phyloP scores from a whole-genome alignment of 1,140 invertebrate genomes.

The Mya arenaria region DNA sequence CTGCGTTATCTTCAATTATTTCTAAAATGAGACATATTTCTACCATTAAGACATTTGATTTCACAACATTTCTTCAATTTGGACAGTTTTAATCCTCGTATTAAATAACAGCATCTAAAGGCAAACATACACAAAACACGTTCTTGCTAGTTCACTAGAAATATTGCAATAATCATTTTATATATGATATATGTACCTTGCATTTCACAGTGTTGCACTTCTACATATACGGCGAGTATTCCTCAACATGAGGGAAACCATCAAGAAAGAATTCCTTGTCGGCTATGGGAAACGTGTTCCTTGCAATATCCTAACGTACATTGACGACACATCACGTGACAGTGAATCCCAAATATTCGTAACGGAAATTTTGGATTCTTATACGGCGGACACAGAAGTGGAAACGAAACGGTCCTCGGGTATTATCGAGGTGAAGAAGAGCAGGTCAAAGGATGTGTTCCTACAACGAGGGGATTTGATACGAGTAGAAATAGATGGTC shows the following conservation, averaged over 20 bases:
- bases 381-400: neutral
- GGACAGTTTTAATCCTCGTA: too few species aligned
- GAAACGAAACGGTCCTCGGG: conserved; percentile 11
- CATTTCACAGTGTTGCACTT: conserved; percentile 58
- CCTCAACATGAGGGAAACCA: conserved; percentile 63
- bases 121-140: too few species aligned
- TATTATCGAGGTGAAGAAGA: conserved; percentile 58
- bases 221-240: conserved; percentile 64
- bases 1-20: too few species aligned
- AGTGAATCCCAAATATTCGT: conserved; percentile 49
- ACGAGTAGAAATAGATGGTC: conserved; percentile 57
- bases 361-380: conserved; percentile 62
- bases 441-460: conserved; percentile 61
- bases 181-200: too few species aligned
- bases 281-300: conserved; percentile 59
- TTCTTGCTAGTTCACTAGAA: too few species aligned
- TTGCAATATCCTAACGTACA: conserved; percentile 60
- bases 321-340: conserved; percentile 60
- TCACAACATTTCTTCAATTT: too few species aligned
- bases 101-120: too few species aligned
- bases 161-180: too few species aligned
- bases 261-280: conserved; percentile 63
- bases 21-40: too few species aligned
- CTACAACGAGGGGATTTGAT: conserved; percentile 54
- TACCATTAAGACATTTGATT: too few species aligned